Evolutionary conservation across 2,888 invertebrate genomes (phyloP), one percentile per base, ranked within the genome.

Genomic region (Drosophila pseudotalamancana): DNA sequence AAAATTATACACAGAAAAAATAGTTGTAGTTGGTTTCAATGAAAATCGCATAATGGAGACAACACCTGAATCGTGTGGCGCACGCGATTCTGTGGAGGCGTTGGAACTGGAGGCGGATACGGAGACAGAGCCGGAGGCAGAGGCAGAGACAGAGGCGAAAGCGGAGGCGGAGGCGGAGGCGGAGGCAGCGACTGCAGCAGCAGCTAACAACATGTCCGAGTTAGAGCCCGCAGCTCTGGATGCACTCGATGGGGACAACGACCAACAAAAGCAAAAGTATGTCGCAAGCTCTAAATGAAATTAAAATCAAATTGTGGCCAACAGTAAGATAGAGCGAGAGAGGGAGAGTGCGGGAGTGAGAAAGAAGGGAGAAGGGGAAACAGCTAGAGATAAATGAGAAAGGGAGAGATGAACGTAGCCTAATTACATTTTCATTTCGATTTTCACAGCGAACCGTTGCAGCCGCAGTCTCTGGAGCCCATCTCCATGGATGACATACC

Each of bases 401-500:
- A n/a, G n/a, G 29, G 31, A 19, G 23, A 2, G 19, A 34, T 9
- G 14, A 40, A 35, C 46, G 21, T 29, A 42, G 46, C 59, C 61
- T 60, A 66, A 73, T 80, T 69, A 59, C 29, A 60, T 63, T 70
- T 60, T 43, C 72, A 67, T 68, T 72, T 67, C 12, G 48, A 51
- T 49, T 59, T 61, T 23, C 42, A 21, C 55, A 87, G 72, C 42
- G 78, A 80, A n/a, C 68, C 59, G 59, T 55, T 66, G 60, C 75
- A 73, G 23, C 60, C 49, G 48, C 85, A 71, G 68, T 86, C 64
- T 49, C 62, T 85, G 74, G 89, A 83, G 57, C 84, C 83, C 55
- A 75, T 83, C 59, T 77, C 77, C 91, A 94, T 95, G 92, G 96
- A 96, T 92, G 97, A 97, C 92, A 96, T 97, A 91, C 96, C 97